Evolutionary conservation across 2,888 invertebrate genomes (phyloP).

Genomic region (Callimorpha dominula): DNA sequence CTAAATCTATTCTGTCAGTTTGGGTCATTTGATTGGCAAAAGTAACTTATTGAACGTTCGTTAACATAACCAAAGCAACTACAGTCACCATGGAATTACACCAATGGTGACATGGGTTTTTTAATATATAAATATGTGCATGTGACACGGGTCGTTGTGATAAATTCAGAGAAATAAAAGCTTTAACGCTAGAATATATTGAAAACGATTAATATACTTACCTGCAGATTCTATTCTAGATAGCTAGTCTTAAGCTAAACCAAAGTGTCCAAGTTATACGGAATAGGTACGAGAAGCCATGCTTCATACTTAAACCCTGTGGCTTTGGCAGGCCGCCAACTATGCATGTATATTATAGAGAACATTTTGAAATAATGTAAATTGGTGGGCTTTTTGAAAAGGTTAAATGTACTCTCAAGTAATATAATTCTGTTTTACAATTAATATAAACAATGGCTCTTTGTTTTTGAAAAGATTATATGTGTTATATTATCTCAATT

Average conservation of each 20-base stretch:
- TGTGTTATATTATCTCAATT: not conserved
- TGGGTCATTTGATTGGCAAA: too few species aligned
- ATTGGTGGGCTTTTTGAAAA: too few species aligned
- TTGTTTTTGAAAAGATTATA: not conserved
- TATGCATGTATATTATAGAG: too few species aligned
- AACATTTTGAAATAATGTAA: too few species aligned
- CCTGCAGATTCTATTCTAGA: too few species aligned
- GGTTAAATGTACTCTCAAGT: not conserved
- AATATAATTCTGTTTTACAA: not conserved
- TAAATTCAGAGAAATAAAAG: not conserved
- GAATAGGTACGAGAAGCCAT: not conserved
- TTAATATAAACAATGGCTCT: not conserved
- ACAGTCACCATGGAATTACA: not conserved
- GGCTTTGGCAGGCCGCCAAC: not conserved
- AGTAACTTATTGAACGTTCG: not conserved
- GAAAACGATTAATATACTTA: not conserved
- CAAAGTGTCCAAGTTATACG: not conserved
- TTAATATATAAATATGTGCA: not conserved
- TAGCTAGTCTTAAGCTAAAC: not conserved
- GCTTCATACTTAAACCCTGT: not conserved
- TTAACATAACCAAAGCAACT: constrained; percentile 2
- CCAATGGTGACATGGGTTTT: not conserved
- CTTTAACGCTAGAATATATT: not conserved
- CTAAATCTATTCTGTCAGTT: not conserved
- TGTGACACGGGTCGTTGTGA: not conserved